Base-by-base conservation (phyloP, 1,140 invertebrate genomes). In the Rhopalosiphum maidis region DNA sequence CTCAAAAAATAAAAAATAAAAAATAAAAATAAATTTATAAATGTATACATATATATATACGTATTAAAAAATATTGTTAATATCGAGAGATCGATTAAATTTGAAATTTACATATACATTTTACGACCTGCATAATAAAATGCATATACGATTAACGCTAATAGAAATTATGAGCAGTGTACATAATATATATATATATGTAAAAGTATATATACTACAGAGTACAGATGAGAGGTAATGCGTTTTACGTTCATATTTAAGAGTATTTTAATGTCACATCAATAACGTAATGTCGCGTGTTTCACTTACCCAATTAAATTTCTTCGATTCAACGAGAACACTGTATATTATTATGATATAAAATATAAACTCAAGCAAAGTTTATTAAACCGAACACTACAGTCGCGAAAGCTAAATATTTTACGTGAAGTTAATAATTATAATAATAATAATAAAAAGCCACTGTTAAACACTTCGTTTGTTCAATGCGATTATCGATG, bases 281-380 rank as follows among this genome's bases (percentile, higher is more conserved):
- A 68, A 68, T 68, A 68, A 68, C 11, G 23, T 30, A n/a, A 68
- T n/a, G 30, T n/a, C 30, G 30, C n/a, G 60, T 77, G 60, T 77
- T 77, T 77, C n/a, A 77, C n/a, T 77, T 77, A 77, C 30, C 60
- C 18, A n/a, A n/a, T 77, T 77, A 77, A 77, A 77, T 77, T 77
- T 77, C n/a, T 77, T n/a, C 11, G 1, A 22, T n/a, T 35, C 60
- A n/a, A n/a, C 60, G 3, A 77, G 60, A 77, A n/a, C 5, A n/a
- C 30, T 0, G 60, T 35, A 77, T n/a, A 68, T n/a, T 68, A 18
- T n/a, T n/a, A n/a, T 68, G 3, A 41, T 41, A 41, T 41, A 41
- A 41, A 41, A 41, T 41, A 3, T 2, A n/a, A n/a, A 18, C 60
- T n/a, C 30, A 60, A 30, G 11, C 30, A 30, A 60, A 30, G 30